Evolutionary conservation across 2,888 invertebrate species (phyloP).

Genomic region (Chrysodeixis includens): DNA sequence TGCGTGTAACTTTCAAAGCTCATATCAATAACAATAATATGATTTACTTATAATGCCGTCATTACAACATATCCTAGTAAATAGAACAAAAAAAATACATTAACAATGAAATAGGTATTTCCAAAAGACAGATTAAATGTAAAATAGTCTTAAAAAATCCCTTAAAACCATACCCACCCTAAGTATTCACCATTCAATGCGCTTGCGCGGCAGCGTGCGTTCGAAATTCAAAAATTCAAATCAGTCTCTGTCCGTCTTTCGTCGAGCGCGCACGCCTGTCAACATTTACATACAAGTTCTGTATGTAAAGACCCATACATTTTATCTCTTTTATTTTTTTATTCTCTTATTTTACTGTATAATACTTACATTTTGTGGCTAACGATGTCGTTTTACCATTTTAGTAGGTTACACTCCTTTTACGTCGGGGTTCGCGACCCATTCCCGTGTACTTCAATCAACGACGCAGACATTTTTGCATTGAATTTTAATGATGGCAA

Average conservation of each 20-base stretch:
- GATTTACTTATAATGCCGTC: too few species aligned
- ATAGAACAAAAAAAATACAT: too few species aligned
- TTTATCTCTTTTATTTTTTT: slow-evolving; percentile 62
- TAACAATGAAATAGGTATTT: not conserved
- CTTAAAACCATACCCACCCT: slow-evolving; percentile 62
- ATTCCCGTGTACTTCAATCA: slow-evolving; percentile 60
- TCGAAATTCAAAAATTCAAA: slow-evolving; percentile 86
- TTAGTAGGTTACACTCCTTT: slow-evolving; percentile 62
- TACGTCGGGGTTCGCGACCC: slow-evolving; percentile 58
- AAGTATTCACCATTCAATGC: slow-evolving; percentile 82
- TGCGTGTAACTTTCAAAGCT: too few species aligned
- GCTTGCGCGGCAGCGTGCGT: slow-evolving; percentile 71
- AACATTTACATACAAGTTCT: slow-evolving; percentile 81
- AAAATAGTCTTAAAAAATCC: slow-evolving; percentile 9
- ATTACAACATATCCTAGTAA: too few species aligned
- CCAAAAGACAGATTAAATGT: not conserved
- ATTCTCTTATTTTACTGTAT: slow-evolving; percentile 68
- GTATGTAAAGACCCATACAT: slow-evolving; percentile 68
- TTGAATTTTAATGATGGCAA: slow-evolving; percentile 57
- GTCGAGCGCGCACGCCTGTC: slow-evolving; percentile 75
- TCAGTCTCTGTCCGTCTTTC: slow-evolving; percentile 80
- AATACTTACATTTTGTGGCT: slow-evolving; percentile 76
- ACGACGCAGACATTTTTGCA: slow-evolving; percentile 47
- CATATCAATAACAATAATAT: too few species aligned
- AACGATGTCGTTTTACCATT: slow-evolving; percentile 82